Evolutionary conservation across 2,888 invertebrate species (phyloP), one percentile per base, ranked within the genome.

Genomic region (Cheilosia vulpina): DNA sequence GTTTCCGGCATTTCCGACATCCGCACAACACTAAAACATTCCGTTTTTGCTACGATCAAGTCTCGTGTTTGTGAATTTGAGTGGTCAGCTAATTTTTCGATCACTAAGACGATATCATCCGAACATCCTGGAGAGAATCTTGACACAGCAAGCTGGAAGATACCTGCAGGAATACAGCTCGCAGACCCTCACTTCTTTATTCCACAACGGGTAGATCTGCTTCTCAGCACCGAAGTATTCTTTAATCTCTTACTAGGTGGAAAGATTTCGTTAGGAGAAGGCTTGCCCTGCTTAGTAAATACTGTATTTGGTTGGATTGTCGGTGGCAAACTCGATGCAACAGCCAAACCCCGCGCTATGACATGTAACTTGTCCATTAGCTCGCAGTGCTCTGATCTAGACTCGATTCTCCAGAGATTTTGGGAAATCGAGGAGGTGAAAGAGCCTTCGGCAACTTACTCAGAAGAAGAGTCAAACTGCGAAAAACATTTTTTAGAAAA

Each of bases 241-340:
- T 34, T 34, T 34, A 34, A 34, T 34, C 34, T 34, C 11, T 11
- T 34, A 34, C 11, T 34, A 34, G 34, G 34, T 34, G 34, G 11
- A 11, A 34, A 34, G 3, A 34, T 11, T 34, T 34, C 34, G 34
- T 34, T 34, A 34, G 34, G 34, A 9, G 34, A 27, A 24, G 52
- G 24, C 4, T 15, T 24, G 21, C 15, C 52, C 4, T 52, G 24
- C 6, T 15, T 52, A 24, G 15, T 15, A 11, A 52, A 52, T 11
- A 52, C 52, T 24, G 52, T 27, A 11, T 52, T 52, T 15, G 24
- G 24, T 24, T 52, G 52, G 53, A 31, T 55, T n/a, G 53, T 55
- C 31, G 53, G 53, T 13, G 53, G 53, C 2, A 27, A 31, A 27
- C 31, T 31, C 24, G 43, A n/a, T 43, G 5, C 4, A 43, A 2